Base-by-base conservation (phyloP, 1,140 invertebrate species). In the Linepithema humile region DNA sequence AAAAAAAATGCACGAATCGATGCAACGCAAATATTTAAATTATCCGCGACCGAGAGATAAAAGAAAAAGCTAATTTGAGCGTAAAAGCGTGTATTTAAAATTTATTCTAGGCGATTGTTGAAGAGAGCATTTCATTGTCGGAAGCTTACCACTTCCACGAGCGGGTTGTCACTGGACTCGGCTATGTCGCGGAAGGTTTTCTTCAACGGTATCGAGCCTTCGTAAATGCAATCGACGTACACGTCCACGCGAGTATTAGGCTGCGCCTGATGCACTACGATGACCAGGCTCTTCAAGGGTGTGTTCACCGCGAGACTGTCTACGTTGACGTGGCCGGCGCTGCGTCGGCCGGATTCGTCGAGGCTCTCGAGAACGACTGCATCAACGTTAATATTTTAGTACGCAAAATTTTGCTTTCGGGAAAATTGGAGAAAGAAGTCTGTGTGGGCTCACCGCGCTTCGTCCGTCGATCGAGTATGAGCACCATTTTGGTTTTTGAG, bases 391-490 rank as follows among this genome's bases (percentile, higher is more conserved):
- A 50, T 1, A 2, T 53, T 72, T 67, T 32, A n/a, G n/a, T 55
- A 84, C 10, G 48, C 1, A 20, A 7, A 57, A 57, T 72, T 38
- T 6, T n/a, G 4, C 23, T 26, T 20, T 0, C 4, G 12, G 12
- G 7, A 45, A 75, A 29, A 72, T 26, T 43, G 15, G 12, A 38
- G 3, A 9, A 26, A 23, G 7, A 1, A n/a, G n/a, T 55, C 26
- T 29, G 9, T 26, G 1, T 62, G 9, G 20, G 89, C 93, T 95
- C 95, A 95, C 97, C 95, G 94, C 95, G 93, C 90, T 96, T 96
- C 4, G 95, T 93, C 60, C 94, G 94, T 86, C 96, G 93, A 90
- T 97, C 96, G 59, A 97, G 90, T 83, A 96, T 95, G 57, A 97
- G 92, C 20, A 95, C 93, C 88, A 97, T 96, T 90, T 96, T 96